These are phyloP conservation scores for Eristalis pertinax DNA, from an alignment of 2,888 invertebrate species.

Conservation along the genomic window DNA sequence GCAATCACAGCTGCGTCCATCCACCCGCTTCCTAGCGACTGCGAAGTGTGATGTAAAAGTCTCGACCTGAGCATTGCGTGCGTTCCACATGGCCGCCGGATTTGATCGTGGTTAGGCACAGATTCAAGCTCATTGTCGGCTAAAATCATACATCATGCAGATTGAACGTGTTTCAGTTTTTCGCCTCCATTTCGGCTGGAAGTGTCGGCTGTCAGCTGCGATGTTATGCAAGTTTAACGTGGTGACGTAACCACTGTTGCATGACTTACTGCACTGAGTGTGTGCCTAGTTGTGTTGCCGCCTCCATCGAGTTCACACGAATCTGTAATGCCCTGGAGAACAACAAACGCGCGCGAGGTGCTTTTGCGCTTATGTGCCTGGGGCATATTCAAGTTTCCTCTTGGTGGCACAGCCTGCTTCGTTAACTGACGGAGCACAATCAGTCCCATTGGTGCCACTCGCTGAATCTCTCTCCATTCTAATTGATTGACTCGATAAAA, in stretches of 20 bases:
- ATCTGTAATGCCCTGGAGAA: slow-evolving; percentile 5
- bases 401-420: not conserved
- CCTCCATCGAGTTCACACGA: slow-evolving; percentile 6
- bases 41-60: slow-evolving; percentile 33
- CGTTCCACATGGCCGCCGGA: slow-evolving; percentile 45
- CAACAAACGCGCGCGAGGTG: not conserved
- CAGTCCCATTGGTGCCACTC: slow-evolving; percentile 35
- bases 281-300: not conserved
- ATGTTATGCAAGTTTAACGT: slow-evolving; percentile 14
- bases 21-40: not conserved
- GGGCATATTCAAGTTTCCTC: not conserved
- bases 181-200: not conserved
- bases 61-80: slow-evolving; percentile 47
- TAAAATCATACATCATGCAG: slow-evolving; percentile 15
- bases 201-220: not conserved
- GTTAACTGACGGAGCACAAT: not conserved
- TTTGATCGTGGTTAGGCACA: slow-evolving; percentile 27
- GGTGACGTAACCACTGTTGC: slow-evolving; percentile 33
- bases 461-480: slow-evolving; percentile 5
- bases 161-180: not conserved
- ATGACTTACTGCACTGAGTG: slow-evolving; percentile 32
- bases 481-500: slow-evolving; percentile 37
- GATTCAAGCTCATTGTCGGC: not conserved
- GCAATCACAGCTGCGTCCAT: not conserved
- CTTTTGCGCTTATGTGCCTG: not conserved